Evolutionary conservation across 1,140 invertebrate species (phyloP).

Genomic region (Drosophila sp.): DNA sequence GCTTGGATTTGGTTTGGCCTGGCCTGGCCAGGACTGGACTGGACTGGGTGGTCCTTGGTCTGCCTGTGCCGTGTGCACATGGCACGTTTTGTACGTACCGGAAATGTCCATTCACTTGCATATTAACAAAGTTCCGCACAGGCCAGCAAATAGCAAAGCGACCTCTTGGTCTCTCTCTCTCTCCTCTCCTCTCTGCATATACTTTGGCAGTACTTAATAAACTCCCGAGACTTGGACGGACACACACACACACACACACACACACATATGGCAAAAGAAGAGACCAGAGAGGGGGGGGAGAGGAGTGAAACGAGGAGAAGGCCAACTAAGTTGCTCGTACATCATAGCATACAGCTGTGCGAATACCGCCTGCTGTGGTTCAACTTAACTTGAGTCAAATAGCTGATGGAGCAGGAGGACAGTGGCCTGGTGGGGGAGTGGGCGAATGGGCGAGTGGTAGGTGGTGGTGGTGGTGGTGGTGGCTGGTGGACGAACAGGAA

Average conservation of each 20-base stretch:
- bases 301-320: constrained; percentile 23
- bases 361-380: constrained; percentile 49
- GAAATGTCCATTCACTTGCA: constrained; percentile 82
- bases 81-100: constrained; percentile 77
- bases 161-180: constrained; percentile 26
- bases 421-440: no score
- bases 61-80: constrained; percentile 43
- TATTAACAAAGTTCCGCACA: constrained; percentile 81
- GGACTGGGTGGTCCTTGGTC: constrained; percentile 26
- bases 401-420: background rate
- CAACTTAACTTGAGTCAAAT: constrained; percentile 45
- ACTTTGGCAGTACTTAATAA: constrained; percentile 77
- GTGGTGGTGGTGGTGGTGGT: background rate
- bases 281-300: background rate
- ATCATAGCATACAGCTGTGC: constrained; percentile 73
- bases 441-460: background rate
- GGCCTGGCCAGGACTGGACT: background rate
- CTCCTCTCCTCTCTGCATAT: constrained; percentile 50
- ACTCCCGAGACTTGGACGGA: constrained; percentile 57
- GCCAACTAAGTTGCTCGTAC: constrained; percentile 59
- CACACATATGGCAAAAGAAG: background rate
- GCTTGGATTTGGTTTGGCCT: constrained; percentile 10
- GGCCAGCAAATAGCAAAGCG: constrained; percentile 43
- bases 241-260: constrained; percentile 22
- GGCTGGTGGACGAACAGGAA: constrained; percentile 60